phyloP scores from a whole-genome alignment of 2,113 vertebrate genomes.

The Acinonyx jubatus region DNA sequence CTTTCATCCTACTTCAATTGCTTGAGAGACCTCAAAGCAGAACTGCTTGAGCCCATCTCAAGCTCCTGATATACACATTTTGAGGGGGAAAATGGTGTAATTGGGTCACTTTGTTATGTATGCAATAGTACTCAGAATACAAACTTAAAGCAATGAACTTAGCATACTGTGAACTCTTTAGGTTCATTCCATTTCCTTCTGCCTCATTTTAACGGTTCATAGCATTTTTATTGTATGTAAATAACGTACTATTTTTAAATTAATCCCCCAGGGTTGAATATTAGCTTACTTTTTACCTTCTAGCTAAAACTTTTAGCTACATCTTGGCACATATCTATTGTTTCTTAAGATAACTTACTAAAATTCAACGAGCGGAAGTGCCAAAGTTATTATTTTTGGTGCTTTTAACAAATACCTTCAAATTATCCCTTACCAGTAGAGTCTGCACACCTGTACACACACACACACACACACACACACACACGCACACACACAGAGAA shows the following conservation, averaged over 20 bases:
- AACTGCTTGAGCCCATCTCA: neutral
- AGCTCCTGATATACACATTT: neutral
- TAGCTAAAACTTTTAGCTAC: neutral
- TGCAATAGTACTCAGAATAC: neutral
- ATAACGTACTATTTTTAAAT: neutral
- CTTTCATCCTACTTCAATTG: neutral
- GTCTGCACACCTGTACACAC: neutral
- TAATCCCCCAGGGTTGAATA: neutral
- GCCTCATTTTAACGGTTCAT: neutral
- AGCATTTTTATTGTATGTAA: slow-evolving; percentile 20
- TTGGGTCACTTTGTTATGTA: neutral
- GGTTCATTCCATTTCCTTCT: neutral
- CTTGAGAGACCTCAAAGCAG: neutral
- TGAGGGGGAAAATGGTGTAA: slow-evolving; percentile 5
- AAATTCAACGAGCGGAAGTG: neutral
- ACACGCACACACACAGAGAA: neutral
- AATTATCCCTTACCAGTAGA: neutral
- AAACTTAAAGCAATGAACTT: neutral
- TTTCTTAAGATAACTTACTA: slow-evolving; percentile 21
- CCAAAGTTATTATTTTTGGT: neutral
- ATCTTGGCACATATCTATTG: neutral
- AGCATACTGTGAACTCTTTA: neutral
- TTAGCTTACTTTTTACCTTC: slow-evolving; percentile 23
- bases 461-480: neutral
- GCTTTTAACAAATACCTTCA: slow-evolving; percentile 34